Conservation (phyloP, 2,113 vertebrate genomes). For the Delphinapterus leucas region DNA sequence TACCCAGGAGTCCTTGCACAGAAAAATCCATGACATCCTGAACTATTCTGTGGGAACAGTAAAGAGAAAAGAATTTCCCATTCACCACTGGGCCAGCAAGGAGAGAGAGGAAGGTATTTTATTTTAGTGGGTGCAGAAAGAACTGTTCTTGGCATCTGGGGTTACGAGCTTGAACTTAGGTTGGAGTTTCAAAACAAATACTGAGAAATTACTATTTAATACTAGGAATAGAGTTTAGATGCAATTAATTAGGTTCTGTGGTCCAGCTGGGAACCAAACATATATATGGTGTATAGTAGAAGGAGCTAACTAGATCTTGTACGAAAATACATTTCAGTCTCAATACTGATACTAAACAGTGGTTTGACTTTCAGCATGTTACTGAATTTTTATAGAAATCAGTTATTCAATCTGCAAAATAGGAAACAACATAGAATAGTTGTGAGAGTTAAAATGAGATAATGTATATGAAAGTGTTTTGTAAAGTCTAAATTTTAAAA, state of each 20-base stretch:
- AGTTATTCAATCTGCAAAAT: not conserved
- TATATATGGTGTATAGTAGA: not conserved
- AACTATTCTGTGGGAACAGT: not conserved
- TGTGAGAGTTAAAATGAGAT: not conserved
- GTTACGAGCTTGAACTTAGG: not conserved
- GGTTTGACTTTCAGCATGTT: not conserved
- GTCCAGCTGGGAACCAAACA: not conserved
- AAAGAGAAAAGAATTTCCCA: not conserved
- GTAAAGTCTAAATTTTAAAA: not conserved
- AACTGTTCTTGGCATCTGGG: not conserved
- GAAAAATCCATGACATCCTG: not conserved
- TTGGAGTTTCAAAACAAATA: not conserved
- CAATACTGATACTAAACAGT: not conserved
- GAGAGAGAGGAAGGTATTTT: not conserved
- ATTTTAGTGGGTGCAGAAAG: not conserved
- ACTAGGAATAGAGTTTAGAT: not conserved
- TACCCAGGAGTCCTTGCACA: not conserved
- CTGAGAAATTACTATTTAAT: not conserved
- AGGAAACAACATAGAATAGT: not conserved
- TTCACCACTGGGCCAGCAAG: not conserved
- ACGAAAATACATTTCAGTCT: not conserved
- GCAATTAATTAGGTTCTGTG: not conserved
- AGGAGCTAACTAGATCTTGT: not conserved
- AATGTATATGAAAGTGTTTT: not conserved
- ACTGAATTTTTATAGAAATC: not conserved